Evolutionary conservation across 30 jellyfish, hydroid and myxozoan genomes (phyloP).

Genomic region (Pelagia noctiluca): DNA sequence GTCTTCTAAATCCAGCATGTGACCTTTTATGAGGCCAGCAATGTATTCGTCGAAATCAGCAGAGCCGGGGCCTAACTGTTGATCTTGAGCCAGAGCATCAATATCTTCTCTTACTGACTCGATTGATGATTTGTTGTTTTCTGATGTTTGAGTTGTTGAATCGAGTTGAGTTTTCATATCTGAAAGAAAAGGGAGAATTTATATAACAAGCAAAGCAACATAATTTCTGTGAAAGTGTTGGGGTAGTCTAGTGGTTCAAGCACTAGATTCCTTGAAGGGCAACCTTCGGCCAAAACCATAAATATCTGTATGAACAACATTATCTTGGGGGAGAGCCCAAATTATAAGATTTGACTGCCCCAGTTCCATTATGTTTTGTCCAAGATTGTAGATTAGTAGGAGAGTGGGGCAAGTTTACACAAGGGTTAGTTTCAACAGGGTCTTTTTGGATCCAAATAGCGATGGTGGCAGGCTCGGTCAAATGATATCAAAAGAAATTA

Average conservation of each 20-base stretch:
- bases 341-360: not conserved
- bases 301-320: too few species aligned
- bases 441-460: too few species aligned
- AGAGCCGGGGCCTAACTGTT: not conserved
- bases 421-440: too few species aligned
- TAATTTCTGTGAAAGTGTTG: not conserved
- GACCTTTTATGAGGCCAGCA: slow-evolving; percentile 6
- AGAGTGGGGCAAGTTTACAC: too few species aligned
- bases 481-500: too few species aligned
- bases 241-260: too few species aligned
- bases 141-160: slow-evolving; percentile 11
- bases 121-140: slow-evolving; percentile 38
- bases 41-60: slow-evolving; percentile 7
- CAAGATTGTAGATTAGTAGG: too few species aligned
- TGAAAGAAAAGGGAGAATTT: not conserved
- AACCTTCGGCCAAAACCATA: too few species aligned
- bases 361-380: not conserved
- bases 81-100: not conserved
- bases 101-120: slow-evolving; percentile 21
- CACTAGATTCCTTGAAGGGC: not conserved
- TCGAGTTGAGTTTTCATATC: slow-evolving; percentile 23
- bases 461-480: too few species aligned
- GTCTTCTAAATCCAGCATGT: slow-evolving; percentile 54
- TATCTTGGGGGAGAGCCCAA: too few species aligned
- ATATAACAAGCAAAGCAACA: not conserved